Evolutionary conservation across 2,797 vertebrate species (phyloP).

Genomic region (Eulemur rubriventer): DNA sequence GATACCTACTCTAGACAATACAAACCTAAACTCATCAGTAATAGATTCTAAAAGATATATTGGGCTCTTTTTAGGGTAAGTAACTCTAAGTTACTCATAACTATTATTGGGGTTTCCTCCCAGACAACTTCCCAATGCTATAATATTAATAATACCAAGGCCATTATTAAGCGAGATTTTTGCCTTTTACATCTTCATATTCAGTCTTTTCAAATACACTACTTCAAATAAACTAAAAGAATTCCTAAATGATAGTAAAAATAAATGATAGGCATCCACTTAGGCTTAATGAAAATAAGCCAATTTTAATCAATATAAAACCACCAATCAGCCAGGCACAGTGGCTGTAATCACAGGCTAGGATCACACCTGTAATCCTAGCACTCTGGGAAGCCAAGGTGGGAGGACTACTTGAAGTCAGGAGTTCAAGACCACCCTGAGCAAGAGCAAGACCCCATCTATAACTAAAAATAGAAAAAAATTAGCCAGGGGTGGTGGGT

Average conservation of each 20-base stretch:
- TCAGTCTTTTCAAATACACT: background rate
- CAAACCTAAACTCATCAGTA: background rate
- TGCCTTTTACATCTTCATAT: background rate
- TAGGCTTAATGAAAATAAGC: background rate
- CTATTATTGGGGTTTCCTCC: background rate
- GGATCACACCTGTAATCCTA: too few species aligned
- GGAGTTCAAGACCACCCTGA: too few species aligned
- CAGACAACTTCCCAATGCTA: background rate
- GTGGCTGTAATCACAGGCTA: too few species aligned
- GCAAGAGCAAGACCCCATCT: too few species aligned
- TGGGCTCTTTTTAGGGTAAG: background rate
- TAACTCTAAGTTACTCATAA: background rate
- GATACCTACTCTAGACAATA: fast-evolving
- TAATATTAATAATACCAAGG: background rate
- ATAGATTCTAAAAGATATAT: background rate
- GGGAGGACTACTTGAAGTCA: too few species aligned
- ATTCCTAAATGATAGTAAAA: background rate
- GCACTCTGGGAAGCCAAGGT: too few species aligned
- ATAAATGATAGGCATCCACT: background rate
- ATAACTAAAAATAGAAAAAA: too few species aligned
- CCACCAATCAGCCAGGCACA: too few species aligned
- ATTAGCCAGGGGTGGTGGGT: too few species aligned
- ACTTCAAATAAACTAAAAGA: background rate
- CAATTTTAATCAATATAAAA: background rate
- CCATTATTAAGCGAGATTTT: background rate